These are phyloP conservation scores for Prunella fulvescens DNA, from an alignment of 2,113 vertebrate species.

Conservation along the genomic window DNA sequence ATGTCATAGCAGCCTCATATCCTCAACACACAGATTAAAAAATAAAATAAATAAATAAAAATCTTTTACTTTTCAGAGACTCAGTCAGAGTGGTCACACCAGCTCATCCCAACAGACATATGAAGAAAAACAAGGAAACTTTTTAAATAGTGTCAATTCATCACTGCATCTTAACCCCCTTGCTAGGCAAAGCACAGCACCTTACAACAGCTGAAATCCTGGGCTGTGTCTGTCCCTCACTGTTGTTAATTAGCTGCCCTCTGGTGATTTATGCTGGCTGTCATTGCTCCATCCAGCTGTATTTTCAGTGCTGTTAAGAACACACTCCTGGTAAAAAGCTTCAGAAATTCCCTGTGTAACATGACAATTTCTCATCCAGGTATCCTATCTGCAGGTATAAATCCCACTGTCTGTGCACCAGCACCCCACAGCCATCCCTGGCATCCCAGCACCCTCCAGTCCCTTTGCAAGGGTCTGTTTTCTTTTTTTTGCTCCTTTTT, in stretches of 20 bases:
- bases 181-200: not conserved
- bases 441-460: not conserved
- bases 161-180: not conserved
- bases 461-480: not conserved
- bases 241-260: not conserved
- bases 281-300: accelerated
- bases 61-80: not conserved
- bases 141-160: not conserved
- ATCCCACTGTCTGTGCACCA: not conserved
- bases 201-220: not conserved
- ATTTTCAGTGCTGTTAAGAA: not conserved
- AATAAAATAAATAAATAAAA: not conserved
- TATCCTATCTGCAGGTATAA: not conserved
- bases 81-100: not conserved
- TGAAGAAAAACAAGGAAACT: not conserved
- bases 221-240: not conserved
- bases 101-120: not conserved
- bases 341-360: not conserved
- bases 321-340: not conserved
- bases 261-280: not conserved
- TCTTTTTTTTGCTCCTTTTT: not conserved
- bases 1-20: not conserved
- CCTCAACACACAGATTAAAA: not conserved
- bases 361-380: not conserved
- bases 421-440: not conserved